A percentile compares a stretch with the other conserved stretches of the same genome.
phyloP scores from a whole-genome alignment of 2,113 vertebrate species.

The Synchiropus splendidus region DNA sequence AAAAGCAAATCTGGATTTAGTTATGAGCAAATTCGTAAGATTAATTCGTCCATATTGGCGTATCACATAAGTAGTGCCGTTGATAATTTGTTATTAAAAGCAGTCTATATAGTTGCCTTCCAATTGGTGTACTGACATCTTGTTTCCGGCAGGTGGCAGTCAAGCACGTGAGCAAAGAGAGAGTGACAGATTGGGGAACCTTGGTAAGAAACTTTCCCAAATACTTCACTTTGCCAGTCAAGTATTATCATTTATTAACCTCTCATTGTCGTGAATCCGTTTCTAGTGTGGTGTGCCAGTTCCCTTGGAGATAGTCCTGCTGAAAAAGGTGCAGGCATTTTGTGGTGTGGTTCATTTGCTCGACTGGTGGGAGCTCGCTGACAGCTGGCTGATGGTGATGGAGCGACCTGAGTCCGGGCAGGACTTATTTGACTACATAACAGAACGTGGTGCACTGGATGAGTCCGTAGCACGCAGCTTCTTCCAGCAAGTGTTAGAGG shows the following conservation, averaged over 20 bases:
- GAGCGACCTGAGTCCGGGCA: slow-evolving; percentile 83
- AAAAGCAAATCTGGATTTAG: too few species aligned
- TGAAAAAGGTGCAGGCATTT: slow-evolving; percentile 83
- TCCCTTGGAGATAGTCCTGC: slow-evolving; percentile 82
- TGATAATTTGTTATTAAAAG: too few species aligned
- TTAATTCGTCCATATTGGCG: too few species aligned
- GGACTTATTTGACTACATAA: slow-evolving; percentile 93
- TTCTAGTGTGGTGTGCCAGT: slow-evolving; percentile 72
- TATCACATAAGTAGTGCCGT: too few species aligned
- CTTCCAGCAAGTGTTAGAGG: slow-evolving; percentile 85
- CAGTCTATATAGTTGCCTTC: too few species aligned
- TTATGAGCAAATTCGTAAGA: too few species aligned
- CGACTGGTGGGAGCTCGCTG: slow-evolving; percentile 85
- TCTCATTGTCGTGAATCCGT: too few species aligned
- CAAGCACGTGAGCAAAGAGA: slow-evolving; percentile 83
- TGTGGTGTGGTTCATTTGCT: slow-evolving; percentile 81
- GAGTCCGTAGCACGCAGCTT: slow-evolving; percentile 80
- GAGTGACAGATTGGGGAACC: slow-evolving; percentile 80
- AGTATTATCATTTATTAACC: too few species aligned
- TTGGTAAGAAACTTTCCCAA: slow-evolving; percentile 23
- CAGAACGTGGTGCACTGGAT: slow-evolving; percentile 82
- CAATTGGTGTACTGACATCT: background rate
- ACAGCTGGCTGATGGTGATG: slow-evolving; percentile 84
- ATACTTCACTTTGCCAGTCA: too few species aligned
- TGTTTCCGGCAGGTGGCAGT: slow-evolving; percentile 73